Evolutionary conservation across 1,140 invertebrate species (phyloP).

Genomic region (Nylanderia fulva): DNA sequence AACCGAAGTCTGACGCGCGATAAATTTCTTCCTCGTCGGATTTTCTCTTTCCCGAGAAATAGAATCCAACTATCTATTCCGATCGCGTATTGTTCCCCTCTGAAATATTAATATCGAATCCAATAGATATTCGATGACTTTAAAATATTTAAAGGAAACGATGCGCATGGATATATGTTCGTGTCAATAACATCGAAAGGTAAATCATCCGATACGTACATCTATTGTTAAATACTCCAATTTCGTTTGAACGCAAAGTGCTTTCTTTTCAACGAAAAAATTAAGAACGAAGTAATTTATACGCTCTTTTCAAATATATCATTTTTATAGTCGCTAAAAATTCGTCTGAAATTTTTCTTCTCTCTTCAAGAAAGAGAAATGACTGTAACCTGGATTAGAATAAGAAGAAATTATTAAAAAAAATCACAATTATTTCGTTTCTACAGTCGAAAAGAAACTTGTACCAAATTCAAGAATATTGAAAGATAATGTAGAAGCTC

Average conservation of each 20-base stretch:
- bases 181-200: neutral
- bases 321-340: neutral
- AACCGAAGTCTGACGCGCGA: constrained; percentile 62
- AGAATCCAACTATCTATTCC: constrained; percentile 12
- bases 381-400: neutral
- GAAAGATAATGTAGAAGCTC: neutral
- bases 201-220: no score
- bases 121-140: neutral
- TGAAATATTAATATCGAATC: constrained; percentile 24
- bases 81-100: neutral
- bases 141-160: constrained; percentile 16
- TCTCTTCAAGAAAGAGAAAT: neutral
- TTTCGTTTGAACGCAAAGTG: neutral
- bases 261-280: neutral
- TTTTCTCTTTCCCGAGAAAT: neutral
- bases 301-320: neutral
- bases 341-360: neutral
- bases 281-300: neutral
- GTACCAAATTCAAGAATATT: constrained; percentile 27
- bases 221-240: no score
- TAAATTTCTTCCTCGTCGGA: constrained; percentile 35
- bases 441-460: neutral
- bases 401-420: neutral
- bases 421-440: neutral
- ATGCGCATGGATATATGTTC: neutral